Base-by-base conservation (phyloP, 2,797 vertebrate species). In the Coendou prehensilis region DNA sequence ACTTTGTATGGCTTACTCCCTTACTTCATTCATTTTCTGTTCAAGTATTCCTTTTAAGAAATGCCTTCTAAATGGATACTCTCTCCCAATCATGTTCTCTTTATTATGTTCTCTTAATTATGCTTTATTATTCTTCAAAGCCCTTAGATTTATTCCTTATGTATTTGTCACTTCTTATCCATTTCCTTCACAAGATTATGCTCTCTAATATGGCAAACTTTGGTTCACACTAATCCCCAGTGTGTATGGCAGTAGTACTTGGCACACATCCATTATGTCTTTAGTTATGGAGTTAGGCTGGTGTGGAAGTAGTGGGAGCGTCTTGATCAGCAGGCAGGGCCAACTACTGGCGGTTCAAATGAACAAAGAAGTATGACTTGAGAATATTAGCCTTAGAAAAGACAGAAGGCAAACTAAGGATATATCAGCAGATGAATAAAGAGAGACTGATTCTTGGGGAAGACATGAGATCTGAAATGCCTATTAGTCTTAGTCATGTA, bases 51-150 rank as follows among this genome's bases (percentile, higher is more conserved):
- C 33, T 26, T 64, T 83, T 50, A 73, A 80, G 30, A 54, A 41
- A 91, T 37, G 15, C 0, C 10, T 85, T 76, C 37, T 17, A 78
- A 63, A 83, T 2, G 84, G 11, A 9, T 26, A 59, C 9, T 86
- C 50, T 75, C 6, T 85, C 37, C 8, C 59, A 56, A 10, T 63
- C n/a, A 47, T 8, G 30, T 52, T 63, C 37, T 87, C 4, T 41
- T 41, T 41, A 41, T 41, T 41, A 41, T 41, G 37, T 41, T 64
- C 30, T 81, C 11, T 75, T 93, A 80, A 30, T 52, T 73, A 59
- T 50, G 37, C 89, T 93, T 95, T 69, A 61, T 90, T 87, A 47
- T 82, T 91, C 69, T 96, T 83, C 45, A 75, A 61, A 91, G 11
- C 5, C 50, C 57, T 83, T 84, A 80, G 5, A 5, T 57, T 91